Evolutionary conservation across 2,113 vertebrate genomes (phyloP).

Genomic region (Hemiprocne comata): DNA sequence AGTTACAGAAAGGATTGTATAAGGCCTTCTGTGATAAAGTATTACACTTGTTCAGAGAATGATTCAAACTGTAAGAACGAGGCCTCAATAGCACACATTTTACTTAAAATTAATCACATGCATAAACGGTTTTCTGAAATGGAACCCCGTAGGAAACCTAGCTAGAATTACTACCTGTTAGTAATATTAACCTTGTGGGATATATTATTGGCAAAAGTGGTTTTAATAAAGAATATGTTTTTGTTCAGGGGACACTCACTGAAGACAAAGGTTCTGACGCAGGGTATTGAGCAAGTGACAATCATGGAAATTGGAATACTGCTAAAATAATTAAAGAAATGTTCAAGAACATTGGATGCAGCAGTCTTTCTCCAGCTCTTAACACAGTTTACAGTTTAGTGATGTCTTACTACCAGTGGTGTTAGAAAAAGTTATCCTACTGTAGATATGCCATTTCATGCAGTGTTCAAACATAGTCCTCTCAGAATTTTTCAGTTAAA

Average conservation of each 20-base stretch:
- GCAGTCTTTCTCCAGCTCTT: neutral
- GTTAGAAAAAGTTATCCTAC: neutral
- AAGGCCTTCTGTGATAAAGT: neutral
- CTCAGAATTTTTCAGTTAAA: neutral
- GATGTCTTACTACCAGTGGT: neutral
- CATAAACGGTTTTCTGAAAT: slow-evolving; percentile 4
- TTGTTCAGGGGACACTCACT: neutral
- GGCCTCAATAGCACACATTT: neutral
- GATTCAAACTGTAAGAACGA: neutral
- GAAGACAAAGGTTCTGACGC: neutral
- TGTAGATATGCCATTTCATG: neutral
- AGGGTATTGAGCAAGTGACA: neutral
- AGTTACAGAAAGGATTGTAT: neutral
- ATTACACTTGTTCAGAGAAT: neutral
- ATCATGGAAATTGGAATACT: neutral
- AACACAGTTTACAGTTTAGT: neutral
- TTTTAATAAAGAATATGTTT: neutral
- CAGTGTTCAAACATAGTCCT: neutral
- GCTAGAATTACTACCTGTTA: neutral
- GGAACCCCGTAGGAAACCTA: neutral
- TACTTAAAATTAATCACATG: neutral
- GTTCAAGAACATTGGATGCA: neutral
- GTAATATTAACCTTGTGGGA: neutral
- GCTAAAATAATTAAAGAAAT: neutral
- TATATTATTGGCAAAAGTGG: neutral